phyloP scores from a whole-genome alignment of 2,888 invertebrate species.

The Icerya purchasi region DNA sequence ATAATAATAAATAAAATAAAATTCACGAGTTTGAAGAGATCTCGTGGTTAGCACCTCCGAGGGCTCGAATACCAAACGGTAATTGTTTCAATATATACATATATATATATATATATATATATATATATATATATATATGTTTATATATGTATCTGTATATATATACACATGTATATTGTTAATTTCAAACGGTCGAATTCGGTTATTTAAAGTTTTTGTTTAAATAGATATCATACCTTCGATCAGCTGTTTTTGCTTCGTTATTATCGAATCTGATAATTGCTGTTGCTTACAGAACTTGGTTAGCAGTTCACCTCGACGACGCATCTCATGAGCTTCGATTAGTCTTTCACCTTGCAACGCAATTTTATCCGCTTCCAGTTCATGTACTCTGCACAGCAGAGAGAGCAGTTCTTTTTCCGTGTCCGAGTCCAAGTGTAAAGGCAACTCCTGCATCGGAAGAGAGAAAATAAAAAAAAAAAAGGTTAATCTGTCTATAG shows the following conservation, averaged over 20 bases:
- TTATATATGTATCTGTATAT: not conserved
- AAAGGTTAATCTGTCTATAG: too few relatives aligned
- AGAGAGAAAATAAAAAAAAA: too few relatives aligned
- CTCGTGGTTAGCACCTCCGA: too few relatives aligned
- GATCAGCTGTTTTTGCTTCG: constrained; percentile 60
- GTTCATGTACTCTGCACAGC: constrained; percentile 75
- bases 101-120: too few relatives aligned
- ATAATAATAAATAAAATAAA: too few relatives aligned
- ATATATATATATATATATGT: not conserved
- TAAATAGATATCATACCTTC: constrained; percentile 37
- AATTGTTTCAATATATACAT: too few relatives aligned
- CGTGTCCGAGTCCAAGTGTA: constrained; percentile 62
- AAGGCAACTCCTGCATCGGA: constrained; percentile 71
- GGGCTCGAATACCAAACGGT: too few relatives aligned
- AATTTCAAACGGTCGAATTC: not conserved
- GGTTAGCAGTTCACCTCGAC: constrained; percentile 61
- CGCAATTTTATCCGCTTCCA: constrained; percentile 85
- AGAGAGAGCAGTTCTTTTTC: constrained; percentile 73
- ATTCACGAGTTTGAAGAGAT: too few relatives aligned
- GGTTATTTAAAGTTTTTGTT: not conserved
- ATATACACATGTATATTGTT: not conserved
- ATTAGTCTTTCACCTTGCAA: constrained; percentile 69
- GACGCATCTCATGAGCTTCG: constrained; percentile 62
- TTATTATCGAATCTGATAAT: constrained; percentile 78
- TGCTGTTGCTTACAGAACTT: constrained; percentile 64